Percentiles rank a stretch among this genome's conserved stretches.
Conservation (phyloP, 1,140 invertebrate species). For the Apis dorsata region DNA sequence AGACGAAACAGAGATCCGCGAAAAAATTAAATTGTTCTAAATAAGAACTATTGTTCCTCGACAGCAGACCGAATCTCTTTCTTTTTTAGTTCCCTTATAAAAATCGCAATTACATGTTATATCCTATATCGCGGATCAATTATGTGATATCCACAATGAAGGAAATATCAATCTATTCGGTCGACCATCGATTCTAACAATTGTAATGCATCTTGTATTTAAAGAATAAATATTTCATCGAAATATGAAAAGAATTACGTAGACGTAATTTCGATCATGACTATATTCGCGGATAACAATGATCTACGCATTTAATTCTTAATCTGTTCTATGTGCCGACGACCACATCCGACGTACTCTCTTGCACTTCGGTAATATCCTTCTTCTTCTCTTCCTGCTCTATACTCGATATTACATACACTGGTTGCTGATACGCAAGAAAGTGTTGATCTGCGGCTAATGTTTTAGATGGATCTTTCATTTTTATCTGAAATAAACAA, state of each 20-base stretch:
- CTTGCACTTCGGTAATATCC: constrained; percentile 30
- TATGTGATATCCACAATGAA: background rate
- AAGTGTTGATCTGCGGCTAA: constrained; percentile 73
- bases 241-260: constrained; percentile 32
- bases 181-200: constrained; percentile 54
- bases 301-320: background rate
- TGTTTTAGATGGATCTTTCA: constrained; percentile 69
- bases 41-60: constrained; percentile 42
- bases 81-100: background rate
- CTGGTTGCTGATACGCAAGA: constrained; percentile 75
- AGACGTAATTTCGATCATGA: constrained; percentile 29
- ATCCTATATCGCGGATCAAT: background rate
- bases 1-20: constrained; percentile 41
- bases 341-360: constrained; percentile 40
- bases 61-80: constrained; percentile 43
- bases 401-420: constrained; percentile 77
- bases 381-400: constrained; percentile 73
- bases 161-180: constrained; percentile 29
- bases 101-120: constrained; percentile 15
- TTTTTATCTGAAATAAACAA: constrained; percentile 69
- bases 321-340: constrained; percentile 34
- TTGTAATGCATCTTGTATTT: constrained; percentile 37
- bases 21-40: constrained; percentile 50
- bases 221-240: constrained; percentile 57
- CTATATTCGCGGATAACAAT: constrained; percentile 38